Evolutionary conservation across 2,797 vertebrate species (phyloP).

Genomic region (Phylloscopus collybita): DNA sequence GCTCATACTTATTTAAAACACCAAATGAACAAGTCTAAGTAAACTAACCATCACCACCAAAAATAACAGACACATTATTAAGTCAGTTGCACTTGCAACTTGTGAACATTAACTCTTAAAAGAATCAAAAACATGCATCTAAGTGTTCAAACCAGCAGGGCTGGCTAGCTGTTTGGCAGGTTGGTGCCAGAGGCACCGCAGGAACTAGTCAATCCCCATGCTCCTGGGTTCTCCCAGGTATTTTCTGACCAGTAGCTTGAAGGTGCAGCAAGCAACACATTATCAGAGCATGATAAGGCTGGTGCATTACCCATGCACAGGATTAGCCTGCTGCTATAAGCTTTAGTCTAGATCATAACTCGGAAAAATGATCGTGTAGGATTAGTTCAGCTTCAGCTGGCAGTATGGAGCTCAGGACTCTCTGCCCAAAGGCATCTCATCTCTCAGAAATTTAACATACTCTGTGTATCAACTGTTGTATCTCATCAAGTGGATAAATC

Average conservation of each 20-base stretch:
- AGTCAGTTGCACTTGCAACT: not conserved
- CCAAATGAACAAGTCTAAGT: conserved; percentile 3
- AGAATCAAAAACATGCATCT: not conserved
- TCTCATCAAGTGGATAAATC: not conserved
- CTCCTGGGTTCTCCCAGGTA: not conserved
- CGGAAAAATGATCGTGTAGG: not conserved
- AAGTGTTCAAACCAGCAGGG: not conserved
- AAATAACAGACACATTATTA: not conserved
- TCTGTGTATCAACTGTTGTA: not conserved
- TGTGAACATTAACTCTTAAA: not conserved
- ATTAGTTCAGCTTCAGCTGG: conserved; percentile 33
- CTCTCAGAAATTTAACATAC: not conserved
- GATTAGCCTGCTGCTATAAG: not conserved
- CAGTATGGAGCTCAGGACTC: not conserved
- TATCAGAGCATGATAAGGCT: not conserved
- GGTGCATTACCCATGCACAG: not conserved
- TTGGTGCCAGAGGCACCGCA: not conserved
- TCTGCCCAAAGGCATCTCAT: not conserved
- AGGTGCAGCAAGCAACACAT: not conserved
- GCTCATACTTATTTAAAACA: conserved; percentile 15
- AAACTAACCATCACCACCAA: not conserved
- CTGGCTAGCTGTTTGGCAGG: not conserved
- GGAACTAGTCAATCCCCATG: not conserved
- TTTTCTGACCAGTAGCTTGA: not conserved
- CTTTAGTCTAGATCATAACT: not conserved